Evolutionary conservation across 2,113 vertebrate species (phyloP).

Genomic region (Solea senegalensis): DNA sequence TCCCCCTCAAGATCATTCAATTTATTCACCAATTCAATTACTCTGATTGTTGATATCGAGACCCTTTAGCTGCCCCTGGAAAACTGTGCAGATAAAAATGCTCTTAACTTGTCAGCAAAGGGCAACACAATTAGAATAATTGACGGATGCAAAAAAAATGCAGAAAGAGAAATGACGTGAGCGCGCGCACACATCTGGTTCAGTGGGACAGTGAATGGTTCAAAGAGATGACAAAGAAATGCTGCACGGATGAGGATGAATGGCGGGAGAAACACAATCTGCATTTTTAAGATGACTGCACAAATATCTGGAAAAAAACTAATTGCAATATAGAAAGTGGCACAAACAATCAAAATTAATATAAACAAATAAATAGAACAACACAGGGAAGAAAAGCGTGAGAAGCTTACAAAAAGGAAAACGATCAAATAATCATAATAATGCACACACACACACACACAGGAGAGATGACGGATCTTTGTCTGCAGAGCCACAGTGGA

Average conservation of each 20-base stretch:
- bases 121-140: constrained; percentile 78
- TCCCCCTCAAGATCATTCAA: constrained; percentile 71
- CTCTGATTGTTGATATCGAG: constrained; percentile 75
- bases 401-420: neutral
- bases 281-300: neutral
- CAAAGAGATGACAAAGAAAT: constrained; percentile 20
- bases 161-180: constrained; percentile 52
- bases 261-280: constrained; percentile 2
- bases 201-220: constrained; percentile 41
- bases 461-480: constrained; percentile 24
- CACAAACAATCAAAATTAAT: neutral
- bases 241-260: neutral
- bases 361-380: constrained; percentile 3
- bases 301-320: neutral
- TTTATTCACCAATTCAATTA: constrained; percentile 78
- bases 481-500: constrained; percentile 14
- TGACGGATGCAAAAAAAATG: constrained; percentile 61
- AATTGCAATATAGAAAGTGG: neutral
- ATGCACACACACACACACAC: neutral
- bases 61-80: constrained; percentile 69
- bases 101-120: constrained; percentile 79
- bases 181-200: constrained; percentile 59
- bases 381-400: neutral
- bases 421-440: neutral
- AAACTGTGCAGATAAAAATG: constrained; percentile 77